Percentiles rank a stretch among this genome's conserved stretches.
phyloP scores from a whole-genome alignment of 92 coral and sea anemone genomes.

The Actinernus sp. region DNA sequence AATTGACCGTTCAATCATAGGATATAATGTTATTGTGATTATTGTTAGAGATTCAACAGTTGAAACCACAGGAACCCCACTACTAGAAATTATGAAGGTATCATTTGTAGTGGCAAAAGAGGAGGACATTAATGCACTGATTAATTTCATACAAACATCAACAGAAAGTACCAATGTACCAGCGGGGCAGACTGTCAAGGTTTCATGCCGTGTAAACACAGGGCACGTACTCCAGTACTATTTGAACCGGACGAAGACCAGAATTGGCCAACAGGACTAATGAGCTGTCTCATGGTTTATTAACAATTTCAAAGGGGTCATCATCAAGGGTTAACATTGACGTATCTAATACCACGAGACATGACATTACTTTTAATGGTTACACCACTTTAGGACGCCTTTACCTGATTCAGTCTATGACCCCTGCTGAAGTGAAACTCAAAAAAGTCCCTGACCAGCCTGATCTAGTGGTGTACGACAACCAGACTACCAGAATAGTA shows the following conservation, averaged over 20 bases:
- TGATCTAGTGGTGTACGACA: too few relatives aligned
- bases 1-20: too few relatives aligned
- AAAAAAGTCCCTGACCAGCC: too few relatives aligned
- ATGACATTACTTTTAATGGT: slow-evolving; percentile 8
- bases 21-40: too few relatives aligned
- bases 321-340: slow-evolving; percentile 17
- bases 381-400: slow-evolving; percentile 25
- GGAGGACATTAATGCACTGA: slow-evolving; percentile 2
- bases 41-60: too few relatives aligned
- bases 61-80: too few relatives aligned
- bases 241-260: slow-evolving; percentile 27
- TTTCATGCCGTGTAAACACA: slow-evolving; percentile 9
- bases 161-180: slow-evolving; percentile 8
- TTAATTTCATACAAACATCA: slow-evolving; percentile 12
- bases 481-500: too few relatives aligned
- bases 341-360: slow-evolving; percentile 19
- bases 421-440: slow-evolving; percentile 32
- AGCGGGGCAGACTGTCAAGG: slow-evolving; percentile 1
- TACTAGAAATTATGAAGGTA: slow-evolving; percentile 8
- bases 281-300: slow-evolving; percentile 3
- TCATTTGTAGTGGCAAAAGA: slow-evolving; percentile 12
- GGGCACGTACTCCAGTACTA: slow-evolving; percentile 29
- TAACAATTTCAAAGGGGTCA: slow-evolving; percentile 18
- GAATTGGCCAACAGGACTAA: slow-evolving; percentile 25
- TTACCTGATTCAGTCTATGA: slow-evolving; percentile 12